A percentile compares a stretch with the other conserved stretches of the same genome.
phyloP scores from a whole-genome alignment of 64 coral and sea anemone genomes.

The Acropora tenuis region DNA sequence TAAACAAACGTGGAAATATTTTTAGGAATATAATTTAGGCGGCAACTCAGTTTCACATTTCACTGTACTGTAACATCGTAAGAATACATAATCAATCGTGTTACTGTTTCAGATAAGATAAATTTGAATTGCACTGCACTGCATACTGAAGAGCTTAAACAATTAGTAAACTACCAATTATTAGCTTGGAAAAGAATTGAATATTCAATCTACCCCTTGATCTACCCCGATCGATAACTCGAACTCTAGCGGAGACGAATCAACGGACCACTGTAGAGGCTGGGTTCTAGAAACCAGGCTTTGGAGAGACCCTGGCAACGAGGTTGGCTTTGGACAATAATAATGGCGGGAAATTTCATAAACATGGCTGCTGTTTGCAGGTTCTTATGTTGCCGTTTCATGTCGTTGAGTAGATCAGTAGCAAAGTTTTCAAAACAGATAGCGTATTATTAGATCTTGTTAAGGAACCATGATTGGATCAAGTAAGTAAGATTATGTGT shows the following conservation, averaged over 20 bases:
- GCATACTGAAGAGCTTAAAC: too few relatives aligned
- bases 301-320: not conserved
- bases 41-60: too few relatives aligned
- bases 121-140: too few relatives aligned
- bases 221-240: too few relatives aligned
- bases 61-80: too few relatives aligned
- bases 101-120: too few relatives aligned
- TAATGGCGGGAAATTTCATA: conserved; percentile 18
- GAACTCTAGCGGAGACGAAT: too few relatives aligned
- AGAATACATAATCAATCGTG: too few relatives aligned
- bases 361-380: not conserved
- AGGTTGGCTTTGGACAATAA: not conserved
- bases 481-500: conserved; percentile 21
- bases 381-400: not conserved
- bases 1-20: not conserved
- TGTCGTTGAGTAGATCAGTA: not conserved
- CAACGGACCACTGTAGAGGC: not conserved
- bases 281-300: conserved; percentile 14
- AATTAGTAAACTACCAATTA: too few relatives aligned
- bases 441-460: not conserved
- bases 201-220: too few relatives aligned
- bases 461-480: conserved; percentile 17
- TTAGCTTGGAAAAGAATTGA: too few relatives aligned
- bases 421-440: not conserved
- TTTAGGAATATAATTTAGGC: not conserved